Base-by-base conservation (phyloP, 1,140 invertebrate species). In the Drosophila gunungcola region DNA sequence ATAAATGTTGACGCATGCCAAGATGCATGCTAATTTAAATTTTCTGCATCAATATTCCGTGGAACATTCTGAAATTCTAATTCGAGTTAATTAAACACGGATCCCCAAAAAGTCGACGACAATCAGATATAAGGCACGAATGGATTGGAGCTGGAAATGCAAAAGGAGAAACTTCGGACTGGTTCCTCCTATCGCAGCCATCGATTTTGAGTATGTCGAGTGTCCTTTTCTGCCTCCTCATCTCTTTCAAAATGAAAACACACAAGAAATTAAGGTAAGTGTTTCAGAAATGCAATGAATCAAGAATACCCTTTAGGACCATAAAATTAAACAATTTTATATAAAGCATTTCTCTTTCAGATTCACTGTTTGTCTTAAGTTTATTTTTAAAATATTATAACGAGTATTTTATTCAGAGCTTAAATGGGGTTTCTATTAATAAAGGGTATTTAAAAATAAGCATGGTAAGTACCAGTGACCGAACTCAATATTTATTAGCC, bases 161-260 rank as follows among this genome's bases (percentile, higher is more conserved):
- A 56, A 39, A 86, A 70, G 83, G 62, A 78, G 62, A 67, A 70
- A 27, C 63, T 48, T 53, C 38, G 62, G 65, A 73, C 84, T 83
- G 70, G 70, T 76, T 88, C 42, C 63, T 67, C 38, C 69, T 86
- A 86, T 86, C 82, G 84, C 75, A 65, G 32, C 75, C 83, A 86
- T 86, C 82, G 79, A 88, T 86, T 86, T 86, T 86, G 82, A 86
- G 82, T 86, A 88, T 89, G 83, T 88, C 54, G 64, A 83, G 67
- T 79, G 80, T 88, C 76, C 75, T 73, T 64, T 65, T 25, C 51
- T 54, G 42, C 11, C 36, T 57, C 29, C 36, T 69, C 39, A 65
- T 42, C 43, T 41, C 16, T 16, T 57, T 34, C 4, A 12, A 48
- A 48, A 65, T 46, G 32, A 32, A 73, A 72, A 52, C 16, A 46